Evolutionary conservation across 2,797 vertebrate species (phyloP), one percentile per base, ranked within the genome.

Genomic region (Discoglossus pictus): DNA sequence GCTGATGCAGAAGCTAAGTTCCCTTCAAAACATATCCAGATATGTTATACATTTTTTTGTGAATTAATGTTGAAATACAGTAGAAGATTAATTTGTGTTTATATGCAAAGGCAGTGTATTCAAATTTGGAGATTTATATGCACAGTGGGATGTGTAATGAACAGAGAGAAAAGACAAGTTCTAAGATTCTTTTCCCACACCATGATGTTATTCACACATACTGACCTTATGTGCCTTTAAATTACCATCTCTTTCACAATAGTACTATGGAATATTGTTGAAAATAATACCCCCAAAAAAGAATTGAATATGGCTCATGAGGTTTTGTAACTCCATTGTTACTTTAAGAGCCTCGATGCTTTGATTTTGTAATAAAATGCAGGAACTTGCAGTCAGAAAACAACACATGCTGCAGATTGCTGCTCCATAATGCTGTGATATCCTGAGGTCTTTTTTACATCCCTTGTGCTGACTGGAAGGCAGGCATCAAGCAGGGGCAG

Each of bases 361-460:
- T 55, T 18, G 38, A 15, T 68, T 60, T 68, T 68, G 51, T 48
- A 63, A 63, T 63, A 70, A 56, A 70, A 63, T 70, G 51, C 67
- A 63, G 38, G 44, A 70, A 55, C 44, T 54, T 70, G 67, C 51
- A 70, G 51, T 42, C 59, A 48, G 60, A 62, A 63, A 70, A 63
- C 67, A 70, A 70, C 59, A 70, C 67, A 63, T 70, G 67, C 60
- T 62, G 67, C 67, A 70, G 67, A 70, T 70, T 70, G 67, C 51
- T 56, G 54, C 54, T 63, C 59, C 60, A 70, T 62, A 70, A 70
- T 70, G 51, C 67, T 62, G 59, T 58, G 60, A 70, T 70, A 61
- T 70, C 67, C 67, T 24, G 43, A 70, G 67, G 67, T 63, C 67
- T 70, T 70, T 70, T 70, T 63, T 63, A 54, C 47, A 70, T 70